Evolutionary conservation across 2,797 vertebrate species (phyloP), one percentile per base, ranked within the genome.

Genomic region (Chelidonichthys spinosus): DNA sequence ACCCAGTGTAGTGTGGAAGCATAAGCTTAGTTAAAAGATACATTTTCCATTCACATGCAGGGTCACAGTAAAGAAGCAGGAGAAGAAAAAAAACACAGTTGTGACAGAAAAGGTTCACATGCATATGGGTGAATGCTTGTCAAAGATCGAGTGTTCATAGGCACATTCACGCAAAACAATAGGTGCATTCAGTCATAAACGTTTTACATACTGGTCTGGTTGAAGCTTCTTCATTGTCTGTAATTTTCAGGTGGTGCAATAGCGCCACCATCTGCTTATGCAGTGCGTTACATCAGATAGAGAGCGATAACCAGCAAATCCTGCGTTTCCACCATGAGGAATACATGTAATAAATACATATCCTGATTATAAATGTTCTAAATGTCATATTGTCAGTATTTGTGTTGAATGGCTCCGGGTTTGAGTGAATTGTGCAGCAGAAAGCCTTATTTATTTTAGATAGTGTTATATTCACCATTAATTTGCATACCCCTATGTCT

Each of bases 211-310:
- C 59, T 32, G 15, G 11, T 37, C 37, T 13, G 55, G 36, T 39
- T 58, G 6, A 17, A 42, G 35, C 15, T 1, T 49, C 43, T 11
- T 50, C 5, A 6, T 35, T 66, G 65, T 69, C 4, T 63, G 7
- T 33, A 1, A 37, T 18, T 72, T 49, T 36, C 55, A 73, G 18
- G 7, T 50, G 44, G 35, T 66, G 42, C 63, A 60, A 10, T 77
- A 50, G 33, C 60, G 74, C 87, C 87, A 73, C 49, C 74, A 6
- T 67, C 46, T 90, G 92, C 77, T 18, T 0, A 17, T 11, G 4
- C 0, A 14, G 6, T 37, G 43, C 50, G 82, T 73, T 85, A 68
- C 82, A 82, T 0, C 25, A 44, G 7, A 25, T 25, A 25, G 25
- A 25, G 25, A 25, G 25, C 25, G 25, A 25, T 25, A 25, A 25